Evolutionary conservation across 2,888 invertebrate genomes (phyloP).

Genomic region (Rhogogaster chlorosoma): DNA sequence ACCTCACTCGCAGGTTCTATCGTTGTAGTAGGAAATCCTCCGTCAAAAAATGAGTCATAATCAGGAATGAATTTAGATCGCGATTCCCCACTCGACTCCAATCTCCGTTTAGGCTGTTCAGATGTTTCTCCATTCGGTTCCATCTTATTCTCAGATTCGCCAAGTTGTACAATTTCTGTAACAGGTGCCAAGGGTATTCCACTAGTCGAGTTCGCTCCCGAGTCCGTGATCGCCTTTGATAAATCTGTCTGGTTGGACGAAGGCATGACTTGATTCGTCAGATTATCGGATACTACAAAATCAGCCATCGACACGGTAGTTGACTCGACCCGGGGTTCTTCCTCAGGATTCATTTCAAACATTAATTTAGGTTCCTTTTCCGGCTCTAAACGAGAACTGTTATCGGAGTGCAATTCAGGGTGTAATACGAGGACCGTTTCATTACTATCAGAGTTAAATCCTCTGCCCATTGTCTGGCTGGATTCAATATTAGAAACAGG

Average conservation of each 20-base stretch:
- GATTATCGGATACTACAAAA: neutral
- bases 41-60: slow-evolving; percentile 30
- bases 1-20: neutral
- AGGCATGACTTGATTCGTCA: neutral
- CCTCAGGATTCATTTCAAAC: neutral
- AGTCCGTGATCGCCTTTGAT: neutral
- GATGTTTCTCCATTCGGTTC: neutral
- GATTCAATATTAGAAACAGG: neutral
- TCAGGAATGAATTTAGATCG: slow-evolving; percentile 27
- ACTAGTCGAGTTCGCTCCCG: neutral
- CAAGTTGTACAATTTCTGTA: neutral
- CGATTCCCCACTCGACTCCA: neutral
- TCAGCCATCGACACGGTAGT: neutral
- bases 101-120: slow-evolving; percentile 1
- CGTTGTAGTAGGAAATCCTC: neutral
- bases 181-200: neutral
- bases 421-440: neutral
- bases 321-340: slow-evolving; percentile 4
- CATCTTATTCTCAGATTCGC: neutral
- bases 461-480: neutral
- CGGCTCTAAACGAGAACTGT: neutral
- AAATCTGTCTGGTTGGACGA: neutral
- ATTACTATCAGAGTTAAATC: neutral
- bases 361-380: neutral
- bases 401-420: neutral